Conservation (phyloP, 1,140 invertebrate genomes). For the Zaprionus capensis region DNA sequence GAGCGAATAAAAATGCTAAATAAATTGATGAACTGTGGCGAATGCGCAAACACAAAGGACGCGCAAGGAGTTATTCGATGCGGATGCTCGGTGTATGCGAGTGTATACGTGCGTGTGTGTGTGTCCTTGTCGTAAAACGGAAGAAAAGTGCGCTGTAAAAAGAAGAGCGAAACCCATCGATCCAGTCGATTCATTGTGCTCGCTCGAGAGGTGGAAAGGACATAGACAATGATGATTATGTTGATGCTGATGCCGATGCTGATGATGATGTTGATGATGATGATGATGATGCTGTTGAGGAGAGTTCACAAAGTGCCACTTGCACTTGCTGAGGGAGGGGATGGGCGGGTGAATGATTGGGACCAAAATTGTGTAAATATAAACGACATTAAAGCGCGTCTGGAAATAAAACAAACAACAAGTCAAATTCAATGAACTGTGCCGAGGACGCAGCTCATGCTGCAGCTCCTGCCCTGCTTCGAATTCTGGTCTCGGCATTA, state of each 20-base stretch:
- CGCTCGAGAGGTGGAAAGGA: neutral
- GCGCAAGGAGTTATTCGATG: constrained; percentile 41
- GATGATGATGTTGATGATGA: neutral
- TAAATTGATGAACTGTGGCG: constrained; percentile 76
- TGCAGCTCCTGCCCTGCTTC: constrained; percentile 13
- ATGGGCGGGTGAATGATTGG: constrained; percentile 14
- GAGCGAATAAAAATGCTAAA: constrained; percentile 73
- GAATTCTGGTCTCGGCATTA: constrained; percentile 32
- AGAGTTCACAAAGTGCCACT: constrained; percentile 31
- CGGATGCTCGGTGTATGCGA: constrained; percentile 1
- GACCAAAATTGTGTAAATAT: constrained; percentile 76
- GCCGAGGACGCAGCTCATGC: constrained; percentile 37
- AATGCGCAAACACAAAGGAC: constrained; percentile 45
- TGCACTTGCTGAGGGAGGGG: constrained; percentile 50
- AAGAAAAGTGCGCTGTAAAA: constrained; percentile 32
- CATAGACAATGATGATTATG: constrained; percentile 18
- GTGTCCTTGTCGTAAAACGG: constrained; percentile 38
- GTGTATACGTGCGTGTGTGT: neutral
- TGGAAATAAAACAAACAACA: constrained; percentile 80
- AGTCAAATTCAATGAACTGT: constrained; percentile 77
- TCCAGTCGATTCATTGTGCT: constrained; percentile 26
- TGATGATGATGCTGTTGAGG: neutral
- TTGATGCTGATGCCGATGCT: neutral
- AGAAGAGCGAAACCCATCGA: constrained; percentile 35
- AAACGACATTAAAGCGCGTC: constrained; percentile 79